Conservation (phyloP, 2,797 vertebrate genomes). For the Phoxinus dragarum region DNA sequence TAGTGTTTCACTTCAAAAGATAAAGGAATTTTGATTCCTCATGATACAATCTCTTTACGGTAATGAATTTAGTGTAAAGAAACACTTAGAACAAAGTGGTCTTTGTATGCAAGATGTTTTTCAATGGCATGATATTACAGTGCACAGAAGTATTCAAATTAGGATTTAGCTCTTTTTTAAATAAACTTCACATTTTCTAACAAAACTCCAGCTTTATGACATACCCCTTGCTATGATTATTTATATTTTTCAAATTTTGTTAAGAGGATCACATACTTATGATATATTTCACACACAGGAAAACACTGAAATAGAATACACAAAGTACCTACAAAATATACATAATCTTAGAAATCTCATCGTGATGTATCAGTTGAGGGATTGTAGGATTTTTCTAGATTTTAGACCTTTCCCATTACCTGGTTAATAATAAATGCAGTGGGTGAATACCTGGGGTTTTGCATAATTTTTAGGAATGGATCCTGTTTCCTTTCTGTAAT, state of each 20-base stretch:
- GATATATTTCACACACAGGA: constrained; percentile 14
- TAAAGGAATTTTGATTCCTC: background rate
- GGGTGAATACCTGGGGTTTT: constrained; percentile 32
- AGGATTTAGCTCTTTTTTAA: background rate
- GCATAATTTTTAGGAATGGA: constrained; percentile 36
- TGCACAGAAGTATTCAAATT: background rate
- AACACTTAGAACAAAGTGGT: background rate
- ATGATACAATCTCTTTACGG: background rate
- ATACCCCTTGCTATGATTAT: background rate
- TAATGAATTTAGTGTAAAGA: background rate
- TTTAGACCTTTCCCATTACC: constrained; percentile 40
- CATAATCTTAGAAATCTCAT: constrained; percentile 38
- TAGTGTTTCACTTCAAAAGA: background rate
- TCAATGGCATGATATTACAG: background rate
- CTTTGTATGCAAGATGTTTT: background rate
- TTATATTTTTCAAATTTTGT: constrained; percentile 24
- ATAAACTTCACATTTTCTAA: constrained; percentile 17
- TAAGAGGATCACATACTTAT: constrained; percentile 27
- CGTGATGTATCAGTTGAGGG: constrained; percentile 1
- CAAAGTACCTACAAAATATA: constrained; percentile 24
- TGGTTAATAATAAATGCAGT: constrained; percentile 42
- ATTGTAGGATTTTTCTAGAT: constrained; percentile 26
- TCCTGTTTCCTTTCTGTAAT: constrained; percentile 38
- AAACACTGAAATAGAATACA: constrained; percentile 3
- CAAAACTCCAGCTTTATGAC: constrained; percentile 17